A percentile compares a stretch with the other conserved stretches of the same genome.
Evolutionary conservation across 2,888 invertebrate genomes (phyloP).

Genomic region (Cerceris rybyensis): DNA sequence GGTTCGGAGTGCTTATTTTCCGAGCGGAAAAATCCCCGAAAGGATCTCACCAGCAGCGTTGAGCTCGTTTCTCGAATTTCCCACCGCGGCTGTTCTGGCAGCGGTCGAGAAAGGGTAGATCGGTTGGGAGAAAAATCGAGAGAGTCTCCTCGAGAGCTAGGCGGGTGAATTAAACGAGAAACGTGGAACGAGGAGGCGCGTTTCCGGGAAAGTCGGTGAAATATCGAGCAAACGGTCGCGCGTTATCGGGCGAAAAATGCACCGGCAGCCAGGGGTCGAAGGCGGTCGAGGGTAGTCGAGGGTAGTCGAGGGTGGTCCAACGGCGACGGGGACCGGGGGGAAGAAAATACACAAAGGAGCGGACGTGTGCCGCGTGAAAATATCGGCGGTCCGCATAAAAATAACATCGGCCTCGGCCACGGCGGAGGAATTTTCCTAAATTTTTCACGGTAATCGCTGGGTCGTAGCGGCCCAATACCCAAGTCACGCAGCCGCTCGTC

Average conservation of each 20-base stretch:
- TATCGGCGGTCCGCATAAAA: conserved; percentile 50
- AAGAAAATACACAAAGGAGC: conserved; percentile 46
- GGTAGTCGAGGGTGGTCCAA: background rate
- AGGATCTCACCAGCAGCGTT: too few species aligned
- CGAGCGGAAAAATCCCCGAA: background rate
- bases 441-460: conserved; percentile 69
- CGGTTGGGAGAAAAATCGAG: too few species aligned
- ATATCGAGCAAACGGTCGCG: too few species aligned
- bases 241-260: background rate
- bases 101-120: too few species aligned
- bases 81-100: background rate
- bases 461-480: conserved; percentile 55
- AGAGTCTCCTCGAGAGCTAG: too few species aligned
- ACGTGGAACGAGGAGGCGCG: background rate
- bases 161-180: too few species aligned
- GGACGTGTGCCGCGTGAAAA: conserved; percentile 60
- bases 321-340: conserved; percentile 1
- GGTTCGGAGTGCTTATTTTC: background rate
- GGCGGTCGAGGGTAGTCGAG: background rate
- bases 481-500: conserved; percentile 62
- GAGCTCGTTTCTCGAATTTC: background rate
- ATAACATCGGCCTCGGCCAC: conserved; percentile 51
- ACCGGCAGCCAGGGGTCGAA: too few species aligned
- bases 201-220: conserved; percentile 6
- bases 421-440: conserved; percentile 64